Evolutionary conservation across 2,797 vertebrate genomes (phyloP).

Genomic region (Hydrolagus colliei): DNA sequence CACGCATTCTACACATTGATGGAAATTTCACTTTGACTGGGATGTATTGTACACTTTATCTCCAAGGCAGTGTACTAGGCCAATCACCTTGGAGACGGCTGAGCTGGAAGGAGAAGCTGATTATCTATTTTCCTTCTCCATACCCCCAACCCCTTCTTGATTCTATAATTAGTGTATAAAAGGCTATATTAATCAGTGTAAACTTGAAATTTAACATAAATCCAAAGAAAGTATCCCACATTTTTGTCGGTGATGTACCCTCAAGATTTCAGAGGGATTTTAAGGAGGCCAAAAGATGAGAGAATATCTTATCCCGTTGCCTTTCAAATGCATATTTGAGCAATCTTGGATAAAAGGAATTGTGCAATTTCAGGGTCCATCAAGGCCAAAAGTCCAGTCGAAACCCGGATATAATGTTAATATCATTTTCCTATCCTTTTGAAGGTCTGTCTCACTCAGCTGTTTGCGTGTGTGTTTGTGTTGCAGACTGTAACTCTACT

Average conservation of each 20-base stretch:
- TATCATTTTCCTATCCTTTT: neutral
- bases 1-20: too few relatives aligned
- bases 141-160: too few relatives aligned
- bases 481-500: constrained; percentile 85
- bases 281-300: neutral
- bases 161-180: too few relatives aligned
- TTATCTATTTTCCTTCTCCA: neutral
- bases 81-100: too few relatives aligned
- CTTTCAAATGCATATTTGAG: too few relatives aligned
- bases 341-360: too few relatives aligned
- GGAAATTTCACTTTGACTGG: too few relatives aligned
- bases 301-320: neutral
- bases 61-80: too few relatives aligned
- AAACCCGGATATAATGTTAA: neutral
- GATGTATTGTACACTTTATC: too few relatives aligned
- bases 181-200: neutral
- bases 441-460: neutral
- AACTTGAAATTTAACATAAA: neutral
- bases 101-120: too few relatives aligned
- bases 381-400: neutral
- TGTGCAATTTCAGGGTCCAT: neutral
- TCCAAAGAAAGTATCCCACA: neutral
- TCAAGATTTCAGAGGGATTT: neutral
- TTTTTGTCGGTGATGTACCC: neutral
- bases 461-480: constrained; percentile 28